Base-by-base conservation (phyloP, 2,113 vertebrate species). In the Muscicapa adusta region DNA sequence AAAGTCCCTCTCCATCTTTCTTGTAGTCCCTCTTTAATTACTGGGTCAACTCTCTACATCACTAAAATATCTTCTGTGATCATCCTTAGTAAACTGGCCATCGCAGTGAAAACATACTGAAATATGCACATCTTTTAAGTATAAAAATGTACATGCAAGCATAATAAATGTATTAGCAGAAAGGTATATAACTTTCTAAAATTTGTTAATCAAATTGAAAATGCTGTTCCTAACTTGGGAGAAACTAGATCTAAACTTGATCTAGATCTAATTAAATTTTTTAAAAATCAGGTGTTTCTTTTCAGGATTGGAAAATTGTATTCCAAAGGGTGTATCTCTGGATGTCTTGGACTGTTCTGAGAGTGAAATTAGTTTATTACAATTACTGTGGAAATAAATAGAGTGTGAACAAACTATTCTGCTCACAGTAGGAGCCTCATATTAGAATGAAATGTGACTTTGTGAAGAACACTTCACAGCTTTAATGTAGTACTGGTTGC, bases 341-440 rank as follows among this genome's bases (percentile, higher is more conserved):
- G 26, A 57, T 58, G 78, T 7, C 29, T 63, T 86, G 53, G 20
- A 78, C 60, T 56, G 19, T 65, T 88, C 62, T 92, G 51, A 75
- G 14, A 93, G 53, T 61, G 23, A 91, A 86, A 92, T 72, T 40
- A 67, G 18, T 71, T 92, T 58, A 88, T 82, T 85, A 25, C 11
- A 91, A 89, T 82, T 83, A 85, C 40, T 94, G 8, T 67, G 63
- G 43, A 77, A 80, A 34, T 88, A 96, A 88, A 93, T 31, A 89
- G 70, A 89, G 22, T 85, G 62, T 80, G 91, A 93, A 85, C 36
- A 86, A 92, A 94, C 40, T 94, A 61, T 91, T 86, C 75, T 67
- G 15, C 54, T 51, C 82, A 80, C 65, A 90, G 89, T 34, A 86
- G 60, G 82, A 91, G 5, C 6, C 36, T 76, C 33, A 29, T 56